Evolutionary conservation across 2,113 vertebrate species (phyloP).

Genomic region (Lagopus muta): DNA sequence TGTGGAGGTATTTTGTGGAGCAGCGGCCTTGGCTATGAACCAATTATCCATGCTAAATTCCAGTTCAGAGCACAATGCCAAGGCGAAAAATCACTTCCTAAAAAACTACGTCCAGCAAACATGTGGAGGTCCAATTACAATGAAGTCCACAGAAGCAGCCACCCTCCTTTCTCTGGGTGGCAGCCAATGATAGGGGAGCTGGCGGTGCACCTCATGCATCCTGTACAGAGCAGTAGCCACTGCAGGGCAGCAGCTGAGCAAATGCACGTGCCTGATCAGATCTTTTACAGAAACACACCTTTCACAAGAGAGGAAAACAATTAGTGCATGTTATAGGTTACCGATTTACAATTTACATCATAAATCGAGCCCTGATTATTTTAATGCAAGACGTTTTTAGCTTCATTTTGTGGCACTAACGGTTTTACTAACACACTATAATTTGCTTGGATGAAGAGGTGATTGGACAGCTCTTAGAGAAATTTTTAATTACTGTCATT

Average conservation of each 20-base stretch:
- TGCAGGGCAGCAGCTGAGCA: slow-evolving; percentile 20
- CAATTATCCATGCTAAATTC: not conserved
- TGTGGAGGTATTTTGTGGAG: not conserved
- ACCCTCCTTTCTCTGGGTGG: not conserved
- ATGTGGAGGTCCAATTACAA: not conserved
- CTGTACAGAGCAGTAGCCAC: not conserved
- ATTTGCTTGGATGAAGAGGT: slow-evolving; percentile 63
- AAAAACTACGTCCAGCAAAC: not conserved
- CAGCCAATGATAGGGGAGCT: not conserved
- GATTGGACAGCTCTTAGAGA: slow-evolving; percentile 64
- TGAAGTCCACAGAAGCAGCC: not conserved
- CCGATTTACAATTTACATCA: slow-evolving; percentile 44
- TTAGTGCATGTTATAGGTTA: slow-evolving; percentile 54
- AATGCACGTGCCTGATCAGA: slow-evolving; percentile 22
- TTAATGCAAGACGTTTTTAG: slow-evolving; percentile 52
- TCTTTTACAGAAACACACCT: slow-evolving; percentile 31
- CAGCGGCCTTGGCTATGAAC: not conserved
- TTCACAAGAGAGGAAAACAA: slow-evolving; percentile 2
- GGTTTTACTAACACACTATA: slow-evolving; percentile 59
- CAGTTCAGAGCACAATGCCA: not conserved
- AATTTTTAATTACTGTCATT: slow-evolving; percentile 71
- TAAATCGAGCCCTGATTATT: slow-evolving; percentile 60
- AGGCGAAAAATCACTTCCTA: not conserved
- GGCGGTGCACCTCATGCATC: not conserved
- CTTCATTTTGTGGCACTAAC: slow-evolving; percentile 39